Conservation (phyloP, 2,113 vertebrate species). For the Pyrgilauda ruficollis region DNA sequence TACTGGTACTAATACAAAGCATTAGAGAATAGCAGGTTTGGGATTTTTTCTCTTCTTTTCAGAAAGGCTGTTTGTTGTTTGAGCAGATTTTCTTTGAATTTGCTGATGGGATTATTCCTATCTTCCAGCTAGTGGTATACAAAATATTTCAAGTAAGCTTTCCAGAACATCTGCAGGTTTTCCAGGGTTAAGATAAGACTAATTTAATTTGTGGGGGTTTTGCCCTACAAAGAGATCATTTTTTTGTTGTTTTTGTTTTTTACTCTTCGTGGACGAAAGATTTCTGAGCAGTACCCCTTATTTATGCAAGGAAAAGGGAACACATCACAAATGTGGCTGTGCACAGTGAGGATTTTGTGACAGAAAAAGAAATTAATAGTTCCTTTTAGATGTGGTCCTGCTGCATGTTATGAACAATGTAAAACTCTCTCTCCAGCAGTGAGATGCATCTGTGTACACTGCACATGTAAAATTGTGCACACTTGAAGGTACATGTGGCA, state of each 20-base stretch:
- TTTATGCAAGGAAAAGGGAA: background rate
- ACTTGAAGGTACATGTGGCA: background rate
- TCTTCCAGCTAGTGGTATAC: background rate
- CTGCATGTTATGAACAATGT: background rate
- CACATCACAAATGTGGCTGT: background rate
- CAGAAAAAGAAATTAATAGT: background rate
- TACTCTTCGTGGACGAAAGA: background rate
- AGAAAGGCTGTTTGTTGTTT: background rate
- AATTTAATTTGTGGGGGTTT: background rate
- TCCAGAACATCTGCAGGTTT: background rate
- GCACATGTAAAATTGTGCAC: background rate
- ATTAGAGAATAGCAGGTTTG: slow-evolving; percentile 20
- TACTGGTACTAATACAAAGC: slow-evolving; percentile 10
- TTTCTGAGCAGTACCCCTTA: background rate
- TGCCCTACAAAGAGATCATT: background rate
- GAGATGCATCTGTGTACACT: background rate
- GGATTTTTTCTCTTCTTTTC: background rate
- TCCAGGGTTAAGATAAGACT: background rate
- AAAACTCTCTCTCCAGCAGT: background rate
- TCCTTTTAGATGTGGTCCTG: background rate
- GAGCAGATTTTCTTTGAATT: slow-evolving; percentile 21
- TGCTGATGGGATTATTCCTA: slow-evolving; percentile 19
- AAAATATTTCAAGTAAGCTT: background rate
- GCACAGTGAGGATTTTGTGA: background rate
- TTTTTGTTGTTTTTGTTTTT: background rate